These are phyloP conservation scores for Oreochromis grahami DNA, from an alignment of 2,797 vertebrate genomes.

Conservation along the genomic window DNA sequence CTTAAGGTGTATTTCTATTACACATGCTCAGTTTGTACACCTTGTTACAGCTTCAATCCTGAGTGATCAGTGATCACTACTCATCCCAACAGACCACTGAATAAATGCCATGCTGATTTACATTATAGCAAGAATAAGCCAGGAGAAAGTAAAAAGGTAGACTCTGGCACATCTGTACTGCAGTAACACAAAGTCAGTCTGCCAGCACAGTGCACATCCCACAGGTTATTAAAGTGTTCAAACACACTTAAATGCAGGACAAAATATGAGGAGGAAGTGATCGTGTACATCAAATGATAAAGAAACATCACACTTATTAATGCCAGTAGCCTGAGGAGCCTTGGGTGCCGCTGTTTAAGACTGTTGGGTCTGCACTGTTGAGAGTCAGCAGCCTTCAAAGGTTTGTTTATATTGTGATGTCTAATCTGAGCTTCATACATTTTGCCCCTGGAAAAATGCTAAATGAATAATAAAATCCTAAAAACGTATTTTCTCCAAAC, in stretches of 20 bases:
- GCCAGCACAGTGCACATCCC: neutral
- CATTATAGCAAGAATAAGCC: neutral
- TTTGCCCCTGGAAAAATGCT: neutral
- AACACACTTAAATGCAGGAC: neutral
- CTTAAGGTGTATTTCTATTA: neutral
- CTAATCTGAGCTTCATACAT: neutral
- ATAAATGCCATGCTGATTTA: neutral
- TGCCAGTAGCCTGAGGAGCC: neutral
- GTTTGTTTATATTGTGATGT: neutral
- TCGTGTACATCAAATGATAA: neutral
- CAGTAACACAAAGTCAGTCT: neutral
- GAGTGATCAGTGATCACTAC: neutral
- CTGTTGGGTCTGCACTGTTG: neutral
- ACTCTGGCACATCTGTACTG: neutral
- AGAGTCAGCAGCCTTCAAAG: neutral
- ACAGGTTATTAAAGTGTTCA: neutral
- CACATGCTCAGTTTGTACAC: neutral
- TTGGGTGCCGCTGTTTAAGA: neutral
- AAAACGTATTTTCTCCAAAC: neutral
- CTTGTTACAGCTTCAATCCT: neutral
- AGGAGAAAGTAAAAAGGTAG: neutral
- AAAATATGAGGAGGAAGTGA: neutral
- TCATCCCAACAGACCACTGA: neutral
- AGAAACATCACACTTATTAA: neutral
- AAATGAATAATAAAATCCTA: neutral